A percentile compares a stretch with the other conserved stretches of the same genome.
Conservation (phyloP, 2,888 invertebrate genomes). For the Belgica antarctica region DNA sequence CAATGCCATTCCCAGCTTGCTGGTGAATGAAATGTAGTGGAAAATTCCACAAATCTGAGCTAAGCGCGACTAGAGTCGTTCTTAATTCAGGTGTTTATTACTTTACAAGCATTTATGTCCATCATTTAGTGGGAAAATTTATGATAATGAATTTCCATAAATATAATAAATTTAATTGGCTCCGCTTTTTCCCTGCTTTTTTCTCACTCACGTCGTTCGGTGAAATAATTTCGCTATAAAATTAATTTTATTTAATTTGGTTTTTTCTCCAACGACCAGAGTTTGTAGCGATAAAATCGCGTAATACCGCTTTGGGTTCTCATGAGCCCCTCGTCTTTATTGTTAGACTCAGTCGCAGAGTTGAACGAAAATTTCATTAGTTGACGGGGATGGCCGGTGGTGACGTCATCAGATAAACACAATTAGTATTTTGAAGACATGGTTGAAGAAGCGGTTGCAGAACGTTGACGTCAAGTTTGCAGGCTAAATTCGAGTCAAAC, state of each 20-base stretch:
- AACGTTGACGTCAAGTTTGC: too few species aligned
- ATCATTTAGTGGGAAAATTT: slow-evolving; percentile 28
- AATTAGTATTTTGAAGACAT: too few species aligned
- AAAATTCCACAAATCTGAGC: slow-evolving; percentile 2
- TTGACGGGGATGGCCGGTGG: too few species aligned
- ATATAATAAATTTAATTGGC: slow-evolving; percentile 26
- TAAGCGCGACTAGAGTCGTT: not conserved
- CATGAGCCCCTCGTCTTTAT: not conserved
- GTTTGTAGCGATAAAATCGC: not conserved
- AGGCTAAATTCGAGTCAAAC: too few species aligned
- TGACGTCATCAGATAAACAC: too few species aligned
- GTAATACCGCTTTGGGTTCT: slow-evolving; percentile 1
- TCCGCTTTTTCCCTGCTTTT: not conserved
- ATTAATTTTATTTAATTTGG: slow-evolving; percentile 1
- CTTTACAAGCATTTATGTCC: slow-evolving; percentile 25
- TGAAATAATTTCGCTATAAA: slow-evolving; percentile 15
- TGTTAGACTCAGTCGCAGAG: too few species aligned
- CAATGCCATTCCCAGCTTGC: not conserved
- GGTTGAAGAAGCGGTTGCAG: too few species aligned
- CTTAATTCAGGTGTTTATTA: slow-evolving; percentile 28
- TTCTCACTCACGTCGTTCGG: not conserved
- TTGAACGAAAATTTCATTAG: too few species aligned
- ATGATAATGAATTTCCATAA: slow-evolving; percentile 22
- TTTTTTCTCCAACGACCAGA: not conserved
- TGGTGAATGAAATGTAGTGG: not conserved